Percentiles rank a stretch among this genome's conserved stretches.
Evolutionary conservation across 2,888 invertebrate genomes (phyloP).

Genomic region (Melikaiella ostensackeni): DNA sequence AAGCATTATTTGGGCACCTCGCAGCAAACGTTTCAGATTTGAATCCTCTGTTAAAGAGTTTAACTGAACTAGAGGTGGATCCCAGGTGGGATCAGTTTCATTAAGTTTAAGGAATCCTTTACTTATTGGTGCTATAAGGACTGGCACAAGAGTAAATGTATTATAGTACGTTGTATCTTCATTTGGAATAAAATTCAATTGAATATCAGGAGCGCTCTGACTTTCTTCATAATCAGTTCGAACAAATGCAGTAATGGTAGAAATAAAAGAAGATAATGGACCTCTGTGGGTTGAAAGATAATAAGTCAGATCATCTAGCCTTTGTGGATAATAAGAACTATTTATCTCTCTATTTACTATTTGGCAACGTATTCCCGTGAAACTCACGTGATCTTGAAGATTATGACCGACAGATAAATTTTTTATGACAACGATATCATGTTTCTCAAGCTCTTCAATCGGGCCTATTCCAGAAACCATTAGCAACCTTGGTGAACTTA

Average conservation of each 20-base stretch:
- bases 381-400: conserved; percentile 78
- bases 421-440: conserved; percentile 71
- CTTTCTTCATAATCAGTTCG: conserved; percentile 91
- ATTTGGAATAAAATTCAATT: conserved; percentile 61
- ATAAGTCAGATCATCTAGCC: conserved; percentile 88
- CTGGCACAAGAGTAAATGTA: conserved; percentile 86
- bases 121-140: too few species aligned
- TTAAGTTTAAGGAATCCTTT: too few species aligned
- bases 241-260: conserved; percentile 90
- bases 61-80: background rate
- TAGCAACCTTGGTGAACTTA: conserved; percentile 78
- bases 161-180: conserved; percentile 66
- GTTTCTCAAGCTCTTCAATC: conserved; percentile 69
- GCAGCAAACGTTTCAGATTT: too few species aligned
- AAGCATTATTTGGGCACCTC: too few species aligned
- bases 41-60: too few species aligned
- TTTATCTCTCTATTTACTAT: conserved; percentile 80
- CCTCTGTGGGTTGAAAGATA: conserved; percentile 92
- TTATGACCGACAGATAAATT: conserved; percentile 78
- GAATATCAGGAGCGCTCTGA: conserved; percentile 92
- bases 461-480: conserved; percentile 79
- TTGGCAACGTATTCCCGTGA: conserved; percentile 70
- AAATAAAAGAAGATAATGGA: conserved; percentile 79
- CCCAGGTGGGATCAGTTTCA: background rate
- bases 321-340: conserved; percentile 86